Base-by-base conservation (phyloP, 2,797 vertebrate genomes). In the Muscicapa comitata region DNA sequence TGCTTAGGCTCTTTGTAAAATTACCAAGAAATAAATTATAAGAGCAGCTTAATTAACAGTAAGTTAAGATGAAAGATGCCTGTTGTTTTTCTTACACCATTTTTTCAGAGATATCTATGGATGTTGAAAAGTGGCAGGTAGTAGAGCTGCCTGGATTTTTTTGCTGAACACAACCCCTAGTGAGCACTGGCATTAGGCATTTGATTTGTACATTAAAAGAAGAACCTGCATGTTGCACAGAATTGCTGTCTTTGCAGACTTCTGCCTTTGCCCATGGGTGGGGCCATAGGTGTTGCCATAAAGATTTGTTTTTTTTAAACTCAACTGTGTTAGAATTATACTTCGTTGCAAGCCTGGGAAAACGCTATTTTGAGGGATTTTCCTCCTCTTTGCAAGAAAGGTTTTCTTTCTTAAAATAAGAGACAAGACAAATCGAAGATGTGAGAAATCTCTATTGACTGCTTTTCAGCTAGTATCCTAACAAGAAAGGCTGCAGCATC, bases 1-100 rank as follows among this genome's bases (percentile, higher is more conserved):
- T 94, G 79, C 88, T 92, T 87, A 88, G 54, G 66, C 40, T 45
- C 85, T 80, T 88, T 91, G 53, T 53, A 77, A 84, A 85, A 91
- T 92, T 66, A 61, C 72, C 33, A 50, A 76, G 51, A 93, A 95
- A 87, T 86, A 86, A 94, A 91, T 86, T 89, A 65, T 51, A 18
- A 20, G 55, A 84, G 79, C 0, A 0, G 62, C 70, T 88, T 96
- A 89, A 94, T 95, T 87, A 96, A 88, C 48, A 79, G 79, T 76
- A 37, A 67, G 63, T 66, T 92, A 54, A 68, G 88, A 76, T 91
- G 82, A 95, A 95, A 92, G 85, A 38, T 75, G 33, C 42, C 31
- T 80, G 67, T 74, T 90, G 55, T 72, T 87, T 85, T 91, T 78
- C 17, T 42, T 43, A 57, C 35, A 71, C 53, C 6, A 13, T 51